A percentile compares a stretch with the other conserved stretches of the same genome.
Evolutionary conservation across 2,797 vertebrate species (phyloP).

Genomic region (Parotocinclus haroldoi): DNA sequence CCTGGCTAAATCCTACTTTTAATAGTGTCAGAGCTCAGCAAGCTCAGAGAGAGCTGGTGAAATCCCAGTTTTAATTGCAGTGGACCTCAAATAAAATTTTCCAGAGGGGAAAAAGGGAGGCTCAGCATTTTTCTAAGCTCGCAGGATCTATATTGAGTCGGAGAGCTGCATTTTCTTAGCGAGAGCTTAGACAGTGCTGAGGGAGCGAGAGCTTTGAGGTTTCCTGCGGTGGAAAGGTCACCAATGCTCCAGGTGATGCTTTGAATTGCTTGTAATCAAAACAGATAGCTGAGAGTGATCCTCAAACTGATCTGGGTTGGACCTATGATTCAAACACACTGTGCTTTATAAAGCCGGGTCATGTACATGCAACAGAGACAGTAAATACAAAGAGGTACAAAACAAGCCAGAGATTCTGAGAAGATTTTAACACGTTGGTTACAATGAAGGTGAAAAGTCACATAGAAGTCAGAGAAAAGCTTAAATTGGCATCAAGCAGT

Average conservation of each 20-base stretch:
- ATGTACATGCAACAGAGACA: not conserved
- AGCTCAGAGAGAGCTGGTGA: slow-evolving; percentile 34
- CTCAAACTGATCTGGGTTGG: not conserved
- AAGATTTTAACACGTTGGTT: too few species aligned
- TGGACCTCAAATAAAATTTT: slow-evolving; percentile 37
- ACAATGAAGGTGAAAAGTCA: too few species aligned
- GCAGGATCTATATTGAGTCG: slow-evolving; percentile 15
- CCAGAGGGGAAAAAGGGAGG: slow-evolving; percentile 42
- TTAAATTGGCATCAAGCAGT: too few species aligned
- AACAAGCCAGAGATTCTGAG: too few species aligned
- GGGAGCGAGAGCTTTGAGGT: not conserved
- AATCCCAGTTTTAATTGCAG: slow-evolving; percentile 54
- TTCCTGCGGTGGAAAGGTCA: slow-evolving; percentile 7
- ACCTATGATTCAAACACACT: not conserved
- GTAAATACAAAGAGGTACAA: not conserved
- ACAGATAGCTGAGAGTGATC: slow-evolving; percentile 16
- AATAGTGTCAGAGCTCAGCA: slow-evolving; percentile 16
- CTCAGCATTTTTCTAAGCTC: slow-evolving; percentile 55
- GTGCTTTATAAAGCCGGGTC: not conserved
- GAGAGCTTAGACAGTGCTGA: not conserved
- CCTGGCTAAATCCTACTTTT: slow-evolving; percentile 11
- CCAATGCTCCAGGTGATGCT: slow-evolving; percentile 16
- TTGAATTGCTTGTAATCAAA: slow-evolving; percentile 33
- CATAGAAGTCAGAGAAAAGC: too few species aligned
- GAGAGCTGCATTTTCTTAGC: not conserved